Evolutionary conservation across 1,140 invertebrate species (phyloP).

Genomic region (Chelonus insularis): DNA sequence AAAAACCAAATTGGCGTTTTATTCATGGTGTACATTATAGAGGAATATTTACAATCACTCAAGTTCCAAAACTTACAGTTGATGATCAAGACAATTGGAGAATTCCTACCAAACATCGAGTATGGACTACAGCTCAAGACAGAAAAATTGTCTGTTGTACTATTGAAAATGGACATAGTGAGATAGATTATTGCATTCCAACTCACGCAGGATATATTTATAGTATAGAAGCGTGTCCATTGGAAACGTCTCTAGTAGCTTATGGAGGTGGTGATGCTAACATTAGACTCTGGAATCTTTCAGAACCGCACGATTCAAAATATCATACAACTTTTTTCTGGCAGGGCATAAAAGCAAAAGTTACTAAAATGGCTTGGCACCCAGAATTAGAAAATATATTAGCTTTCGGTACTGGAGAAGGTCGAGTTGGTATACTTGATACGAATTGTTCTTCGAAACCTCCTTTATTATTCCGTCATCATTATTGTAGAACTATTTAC

Average conservation of each 20-base stretch:
- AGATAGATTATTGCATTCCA: constrained; percentile 58
- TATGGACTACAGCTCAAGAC: constrained; percentile 70
- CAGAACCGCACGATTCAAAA: constrained; percentile 52
- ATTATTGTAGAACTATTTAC: constrained; percentile 52
- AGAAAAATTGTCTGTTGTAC: constrained; percentile 64
- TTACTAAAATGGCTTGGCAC: constrained; percentile 75
- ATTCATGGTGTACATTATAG: constrained; percentile 60
- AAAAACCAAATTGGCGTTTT: constrained; percentile 42
- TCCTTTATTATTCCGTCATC: constrained; percentile 50
- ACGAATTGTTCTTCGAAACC: constrained; percentile 47
- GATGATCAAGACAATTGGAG: constrained; percentile 39
- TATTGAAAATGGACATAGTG: constrained; percentile 33
- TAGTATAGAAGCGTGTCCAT: constrained; percentile 66
- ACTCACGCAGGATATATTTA: constrained; percentile 71
- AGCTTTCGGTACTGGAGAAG: constrained; percentile 77
- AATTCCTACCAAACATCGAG: constrained; percentile 15
- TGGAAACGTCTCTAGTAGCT: constrained; percentile 72
- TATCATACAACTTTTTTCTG: constrained; percentile 63
- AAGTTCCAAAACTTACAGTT: neutral
- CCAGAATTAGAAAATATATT: constrained; percentile 72
- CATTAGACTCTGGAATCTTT: constrained; percentile 73
- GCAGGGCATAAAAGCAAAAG: constrained; percentile 74
- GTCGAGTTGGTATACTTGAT: constrained; percentile 65
- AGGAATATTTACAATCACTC: constrained; percentile 61
- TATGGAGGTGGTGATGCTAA: constrained; percentile 72